A percentile compares a stretch with the other conserved stretches of the same genome.
Evolutionary conservation across 2,113 vertebrate genomes (phyloP).

Genomic region (Chrysochloris asiatica): DNA sequence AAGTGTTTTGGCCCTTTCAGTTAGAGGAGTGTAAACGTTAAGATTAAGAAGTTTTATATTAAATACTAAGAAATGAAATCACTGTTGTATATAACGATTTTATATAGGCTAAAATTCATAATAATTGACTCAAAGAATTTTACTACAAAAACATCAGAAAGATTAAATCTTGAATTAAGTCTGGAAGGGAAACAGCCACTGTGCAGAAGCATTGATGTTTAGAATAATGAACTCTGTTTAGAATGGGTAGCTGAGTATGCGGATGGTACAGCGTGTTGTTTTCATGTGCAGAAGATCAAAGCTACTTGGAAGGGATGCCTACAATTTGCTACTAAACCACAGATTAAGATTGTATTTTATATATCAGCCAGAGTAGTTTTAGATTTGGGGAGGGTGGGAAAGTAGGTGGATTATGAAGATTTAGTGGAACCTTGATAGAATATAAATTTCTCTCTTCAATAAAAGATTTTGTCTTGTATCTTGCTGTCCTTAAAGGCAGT

Average conservation of each 20-base stretch:
- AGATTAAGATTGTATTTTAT: conserved; percentile 47
- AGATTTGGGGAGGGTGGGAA: conserved; percentile 35
- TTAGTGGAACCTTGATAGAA: conserved; percentile 73
- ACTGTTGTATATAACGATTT: conserved; percentile 61
- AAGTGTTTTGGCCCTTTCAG: conserved; percentile 62
- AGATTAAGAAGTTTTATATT: conserved; percentile 38
- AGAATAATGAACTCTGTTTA: conserved; percentile 56
- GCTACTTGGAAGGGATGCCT: conserved; percentile 67
- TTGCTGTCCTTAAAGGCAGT: conserved; percentile 59
- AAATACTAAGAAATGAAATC: conserved; percentile 68
- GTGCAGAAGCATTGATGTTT: conserved; percentile 51
- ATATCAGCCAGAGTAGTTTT: conserved; percentile 52
- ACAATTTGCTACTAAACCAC: conserved; percentile 57
- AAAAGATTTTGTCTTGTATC: conserved; percentile 60
- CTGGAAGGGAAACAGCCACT: conserved; percentile 67
- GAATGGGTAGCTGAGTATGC: conserved; percentile 56
- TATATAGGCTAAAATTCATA: conserved; percentile 29
- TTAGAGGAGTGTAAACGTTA: conserved; percentile 61
- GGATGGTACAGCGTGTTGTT: conserved; percentile 61
- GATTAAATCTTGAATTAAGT: conserved; percentile 78
- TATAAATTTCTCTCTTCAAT: conserved; percentile 70
- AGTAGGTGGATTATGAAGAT: background rate
- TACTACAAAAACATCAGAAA: conserved; percentile 79
- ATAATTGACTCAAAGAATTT: conserved; percentile 63
- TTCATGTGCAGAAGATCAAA: conserved; percentile 41